Evolutionary conservation across 1,140 invertebrate species (phyloP).

Genomic region (Sesamia nonagrioides): DNA sequence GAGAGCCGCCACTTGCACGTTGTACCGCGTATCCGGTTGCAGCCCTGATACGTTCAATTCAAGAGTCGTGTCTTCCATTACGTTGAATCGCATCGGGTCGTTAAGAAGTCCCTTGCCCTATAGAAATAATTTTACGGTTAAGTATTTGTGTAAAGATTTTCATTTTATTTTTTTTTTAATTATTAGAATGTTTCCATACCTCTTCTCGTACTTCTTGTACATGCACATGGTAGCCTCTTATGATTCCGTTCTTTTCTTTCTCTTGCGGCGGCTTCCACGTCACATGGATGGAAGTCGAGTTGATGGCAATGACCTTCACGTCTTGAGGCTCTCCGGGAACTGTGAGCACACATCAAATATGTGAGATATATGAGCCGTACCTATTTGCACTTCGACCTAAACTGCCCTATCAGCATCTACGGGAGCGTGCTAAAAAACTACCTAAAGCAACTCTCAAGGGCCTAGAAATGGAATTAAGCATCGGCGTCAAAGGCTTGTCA

Average conservation of each 20-base stretch:
- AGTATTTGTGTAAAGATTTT: neutral
- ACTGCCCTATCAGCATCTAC: slow-evolving; percentile 87
- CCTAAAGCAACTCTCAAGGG: slow-evolving; percentile 76
- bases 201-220: slow-evolving; percentile 96
- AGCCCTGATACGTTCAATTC: slow-evolving; percentile 95
- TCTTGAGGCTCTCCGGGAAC: slow-evolving; percentile 98
- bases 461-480: slow-evolving; percentile 73
- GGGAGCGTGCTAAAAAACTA: slow-evolving; percentile 82
- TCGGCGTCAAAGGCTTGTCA: slow-evolving; percentile 67
- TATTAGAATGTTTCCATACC: slow-evolving; percentile 80
- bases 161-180: neutral
- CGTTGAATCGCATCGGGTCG: slow-evolving; percentile 94
- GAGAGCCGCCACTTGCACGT: slow-evolving; percentile 97
- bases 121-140: slow-evolving; percentile 34
- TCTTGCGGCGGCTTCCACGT: slow-evolving; percentile 96
- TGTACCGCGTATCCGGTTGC: slow-evolving; percentile 97
- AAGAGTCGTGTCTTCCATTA: slow-evolving; percentile 92
- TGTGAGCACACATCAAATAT: slow-evolving; percentile 88
- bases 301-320: slow-evolving; percentile 94
- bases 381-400: slow-evolving; percentile 68
- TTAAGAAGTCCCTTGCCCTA: slow-evolving; percentile 94
- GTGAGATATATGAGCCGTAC: slow-evolving; percentile 64
- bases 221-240: slow-evolving; percentile 98
- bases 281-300: slow-evolving; percentile 97
- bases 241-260: slow-evolving; percentile 98